These are phyloP conservation scores for Rhadina sibilatrix DNA, from an alignment of 2,113 vertebrate genomes.

Conservation along the genomic window DNA sequence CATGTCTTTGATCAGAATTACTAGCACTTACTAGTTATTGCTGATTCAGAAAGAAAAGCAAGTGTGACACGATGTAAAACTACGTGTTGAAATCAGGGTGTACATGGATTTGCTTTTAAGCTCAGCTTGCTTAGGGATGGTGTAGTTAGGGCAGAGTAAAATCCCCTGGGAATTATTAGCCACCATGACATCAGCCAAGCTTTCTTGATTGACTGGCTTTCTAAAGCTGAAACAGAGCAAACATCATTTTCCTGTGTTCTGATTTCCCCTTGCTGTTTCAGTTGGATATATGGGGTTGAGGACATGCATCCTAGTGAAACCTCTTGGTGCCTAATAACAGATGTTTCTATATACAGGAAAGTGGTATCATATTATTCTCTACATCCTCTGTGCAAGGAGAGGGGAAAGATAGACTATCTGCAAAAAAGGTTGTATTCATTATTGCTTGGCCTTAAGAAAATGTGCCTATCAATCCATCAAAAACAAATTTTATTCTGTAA, in stretches of 20 bases:
- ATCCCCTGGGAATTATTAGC: conserved; percentile 44
- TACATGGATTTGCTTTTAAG: conserved; percentile 48
- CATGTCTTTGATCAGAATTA: not conserved
- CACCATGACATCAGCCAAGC: not conserved
- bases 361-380: conserved; percentile 43
- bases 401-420: not conserved
- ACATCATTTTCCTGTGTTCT: conserved; percentile 15
- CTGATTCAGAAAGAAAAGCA: conserved; percentile 14
- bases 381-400: not conserved
- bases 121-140: not conserved
- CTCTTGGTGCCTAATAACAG: conserved; percentile 52
- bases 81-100: not conserved
- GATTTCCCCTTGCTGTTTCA: conserved; percentile 32
- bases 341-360: conserved; percentile 50
- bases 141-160: not conserved
- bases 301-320: not conserved
- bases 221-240: not conserved
- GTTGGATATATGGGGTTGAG: not conserved
- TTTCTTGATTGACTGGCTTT: conserved; percentile 49
- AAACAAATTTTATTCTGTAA: conserved; percentile 77
- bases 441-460: conserved; percentile 75
- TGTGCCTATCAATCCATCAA: conserved; percentile 75
- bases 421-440: conserved; percentile 65
- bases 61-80: conserved; percentile 43
- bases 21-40: not conserved